phyloP scores from a whole-genome alignment of 2,797 vertebrate genomes.

The Adelosebastes latens region DNA sequence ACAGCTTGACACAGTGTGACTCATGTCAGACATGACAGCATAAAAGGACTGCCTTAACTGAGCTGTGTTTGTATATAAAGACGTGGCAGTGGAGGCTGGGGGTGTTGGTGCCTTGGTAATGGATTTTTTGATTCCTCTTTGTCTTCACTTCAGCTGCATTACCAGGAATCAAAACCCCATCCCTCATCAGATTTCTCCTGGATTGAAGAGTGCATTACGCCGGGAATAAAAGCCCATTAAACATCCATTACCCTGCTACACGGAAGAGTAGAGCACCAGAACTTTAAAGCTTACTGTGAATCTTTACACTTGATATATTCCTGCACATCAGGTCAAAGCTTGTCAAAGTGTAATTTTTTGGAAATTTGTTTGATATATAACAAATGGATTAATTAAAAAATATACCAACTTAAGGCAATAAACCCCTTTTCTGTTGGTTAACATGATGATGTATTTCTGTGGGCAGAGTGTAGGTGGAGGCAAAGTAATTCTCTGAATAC shows the following conservation, averaged over 20 bases:
- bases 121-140: constrained; percentile 27
- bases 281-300: not conserved
- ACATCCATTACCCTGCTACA: constrained; percentile 30
- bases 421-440: too few relatives aligned
- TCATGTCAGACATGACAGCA: constrained; percentile 47
- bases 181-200: constrained; percentile 27
- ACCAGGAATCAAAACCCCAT: constrained; percentile 36
- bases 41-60: constrained; percentile 3
- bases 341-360: not conserved
- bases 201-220: constrained; percentile 22
- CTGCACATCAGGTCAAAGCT: not conserved
- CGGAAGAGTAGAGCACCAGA: not conserved
- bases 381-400: not conserved
- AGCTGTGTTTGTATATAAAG: not conserved
- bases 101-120: not conserved
- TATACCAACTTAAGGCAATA: not conserved
- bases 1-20: constrained; percentile 49
- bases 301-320: not conserved
- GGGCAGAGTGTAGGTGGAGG: too few relatives aligned
- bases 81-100: not conserved
- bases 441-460: too few relatives aligned
- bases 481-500: too few relatives aligned
- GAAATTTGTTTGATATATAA: not conserved
- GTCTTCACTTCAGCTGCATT: constrained; percentile 34
- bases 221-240: constrained; percentile 40